Evolutionary conservation across 1,140 invertebrate species (phyloP), one percentile per base, ranked within the genome.

Genomic region (Neodiprion lecontei): DNA sequence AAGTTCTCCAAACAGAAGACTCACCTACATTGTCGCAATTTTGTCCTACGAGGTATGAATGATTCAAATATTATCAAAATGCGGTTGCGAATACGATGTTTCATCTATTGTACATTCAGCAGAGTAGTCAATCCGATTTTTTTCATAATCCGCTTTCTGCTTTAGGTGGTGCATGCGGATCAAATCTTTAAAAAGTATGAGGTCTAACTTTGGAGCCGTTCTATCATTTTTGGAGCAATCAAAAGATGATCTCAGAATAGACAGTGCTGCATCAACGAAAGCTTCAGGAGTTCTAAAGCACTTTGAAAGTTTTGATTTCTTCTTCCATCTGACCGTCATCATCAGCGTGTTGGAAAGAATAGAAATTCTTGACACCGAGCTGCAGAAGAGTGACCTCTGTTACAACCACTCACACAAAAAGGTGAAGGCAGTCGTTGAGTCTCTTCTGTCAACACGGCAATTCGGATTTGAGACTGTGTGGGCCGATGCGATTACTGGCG

Each of bases 161-260:
- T 77, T 61, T 47, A 77, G 76, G 65, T 77, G 73, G 76, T 70
- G 71, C 23, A 73, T 77, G 66, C 76, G 76, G 49, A 77, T 78
- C 28, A 72, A 71, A 71, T 75, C 72, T 73, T 40, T 78, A 11
- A 75, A 71, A 21, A 78, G 68, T 67, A 65, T 78, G 61, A 70
- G 17, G 12, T 28, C 53, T 50, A 75, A 78, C 7, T 74, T 78
- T 75, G 17, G 49, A 12, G 61, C 65, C 50, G 40, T 65, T 73
- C n/a, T 75, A 75, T 69, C 47, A 70, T 50, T 75, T 73, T 74
- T 28, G 75, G 28, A 7, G 73, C 23, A 67, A 77, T 72, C 48
- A 71, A 61, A 61, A 61, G 53, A 61, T 61, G 53, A 61, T 61
- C 53, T n/a, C 3, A 5, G 53, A 61, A 10, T 78, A 61, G 72